Conservation (phyloP, 2,888 invertebrate species). For the Xestia sexstrigata region DNA sequence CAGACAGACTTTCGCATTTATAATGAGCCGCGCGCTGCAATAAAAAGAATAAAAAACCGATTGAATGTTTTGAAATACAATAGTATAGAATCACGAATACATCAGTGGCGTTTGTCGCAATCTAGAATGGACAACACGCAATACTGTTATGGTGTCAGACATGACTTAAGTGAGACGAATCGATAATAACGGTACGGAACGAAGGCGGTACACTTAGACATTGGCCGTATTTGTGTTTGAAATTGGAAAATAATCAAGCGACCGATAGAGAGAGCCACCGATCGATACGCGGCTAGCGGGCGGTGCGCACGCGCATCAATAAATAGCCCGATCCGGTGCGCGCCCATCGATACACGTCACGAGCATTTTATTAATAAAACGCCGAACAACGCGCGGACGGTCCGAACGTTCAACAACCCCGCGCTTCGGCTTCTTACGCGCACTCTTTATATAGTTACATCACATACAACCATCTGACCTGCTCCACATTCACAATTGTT, state of each 20-base stretch:
- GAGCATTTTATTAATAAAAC: conserved; percentile 89
- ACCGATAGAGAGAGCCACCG: conserved; percentile 69
- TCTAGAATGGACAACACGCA: conserved; percentile 63
- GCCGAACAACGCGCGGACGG: conserved; percentile 81
- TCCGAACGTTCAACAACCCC: conserved; percentile 87
- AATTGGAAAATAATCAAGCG: conserved; percentile 63
- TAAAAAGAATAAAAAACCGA: conserved; percentile 55
- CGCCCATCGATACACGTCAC: conserved; percentile 87
- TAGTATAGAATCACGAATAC: conserved; percentile 59
- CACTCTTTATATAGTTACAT: conserved; percentile 79
- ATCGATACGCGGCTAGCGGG: conserved; percentile 75
- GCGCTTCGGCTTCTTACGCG: conserved; percentile 77
- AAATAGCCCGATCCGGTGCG: conserved; percentile 85
- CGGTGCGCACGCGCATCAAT: conserved; percentile 84
- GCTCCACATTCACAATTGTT: conserved; percentile 72
- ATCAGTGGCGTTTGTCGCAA: conserved; percentile 65
- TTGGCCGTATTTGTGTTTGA: conserved; percentile 60
- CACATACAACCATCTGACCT: conserved; percentile 73
- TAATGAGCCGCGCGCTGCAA: conserved; percentile 55
- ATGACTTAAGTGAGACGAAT: conserved; percentile 72
- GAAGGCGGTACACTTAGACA: conserved; percentile 64
- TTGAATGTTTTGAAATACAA: conserved; percentile 56
- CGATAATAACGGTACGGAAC: conserved; percentile 65
- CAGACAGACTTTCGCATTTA: conserved; percentile 56
- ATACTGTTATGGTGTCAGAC: conserved; percentile 68